phyloP scores from a whole-genome alignment of 2,888 invertebrate species.

The Mythimna pallens region DNA sequence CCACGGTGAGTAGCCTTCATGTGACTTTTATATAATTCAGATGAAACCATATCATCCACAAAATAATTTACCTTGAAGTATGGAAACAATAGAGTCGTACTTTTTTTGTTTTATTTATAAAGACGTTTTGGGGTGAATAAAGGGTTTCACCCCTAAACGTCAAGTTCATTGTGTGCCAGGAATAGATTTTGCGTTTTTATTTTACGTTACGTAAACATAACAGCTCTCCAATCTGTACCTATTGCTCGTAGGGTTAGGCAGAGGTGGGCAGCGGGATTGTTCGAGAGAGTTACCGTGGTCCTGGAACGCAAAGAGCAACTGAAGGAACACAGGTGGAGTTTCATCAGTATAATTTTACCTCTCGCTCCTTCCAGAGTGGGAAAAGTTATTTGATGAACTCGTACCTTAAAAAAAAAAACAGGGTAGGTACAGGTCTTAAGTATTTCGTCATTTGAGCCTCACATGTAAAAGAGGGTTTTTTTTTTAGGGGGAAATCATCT shows the following conservation, averaged over 20 bases:
- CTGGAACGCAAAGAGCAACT: not conserved
- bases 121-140: not conserved
- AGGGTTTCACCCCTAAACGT: not conserved
- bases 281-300: not conserved
- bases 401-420: not conserved
- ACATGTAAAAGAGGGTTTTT: not conserved
- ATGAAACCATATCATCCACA: slow-evolving; percentile 11
- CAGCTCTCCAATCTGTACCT: not conserved
- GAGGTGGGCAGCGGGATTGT: not conserved
- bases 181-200: slow-evolving; percentile 5
- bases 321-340: not conserved
- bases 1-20: slow-evolving; percentile 78
- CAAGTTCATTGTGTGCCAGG: not conserved
- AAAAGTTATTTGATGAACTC: not conserved
- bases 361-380: not conserved
- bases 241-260: not conserved
- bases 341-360: not conserved
- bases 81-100: not conserved
- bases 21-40: slow-evolving; percentile 20
- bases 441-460: not conserved
- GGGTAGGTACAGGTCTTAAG: not conserved
- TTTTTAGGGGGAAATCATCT: too few species aligned
- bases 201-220: not conserved
- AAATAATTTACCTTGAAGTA: slow-evolving; percentile 5
- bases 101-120: slow-evolving; percentile 19